A percentile compares a stretch with the other conserved stretches of the same genome.
Evolutionary conservation across 1,140 invertebrate genomes (phyloP).

Genomic region (Schmidtea mediterranea): DNA sequence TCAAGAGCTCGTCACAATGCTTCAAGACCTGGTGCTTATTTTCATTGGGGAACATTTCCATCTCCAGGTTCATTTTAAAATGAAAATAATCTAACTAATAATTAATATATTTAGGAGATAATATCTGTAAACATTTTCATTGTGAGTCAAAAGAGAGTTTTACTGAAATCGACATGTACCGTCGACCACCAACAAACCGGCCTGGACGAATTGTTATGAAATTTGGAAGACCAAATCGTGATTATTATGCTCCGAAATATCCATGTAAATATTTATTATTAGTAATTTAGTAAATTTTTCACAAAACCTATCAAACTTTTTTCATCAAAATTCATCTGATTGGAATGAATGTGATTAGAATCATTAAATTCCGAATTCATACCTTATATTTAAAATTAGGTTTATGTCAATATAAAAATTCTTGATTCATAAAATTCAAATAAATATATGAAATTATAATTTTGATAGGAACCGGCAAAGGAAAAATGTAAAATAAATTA

Average conservation of each 20-base stretch:
- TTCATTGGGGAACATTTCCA: background rate
- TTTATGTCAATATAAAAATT: too few relatives aligned
- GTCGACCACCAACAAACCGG: conserved; percentile 17
- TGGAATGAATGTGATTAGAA: too few relatives aligned
- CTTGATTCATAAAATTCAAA: too few relatives aligned
- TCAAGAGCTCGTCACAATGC: background rate
- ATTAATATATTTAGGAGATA: conserved; percentile 11
- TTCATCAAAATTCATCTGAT: too few relatives aligned
- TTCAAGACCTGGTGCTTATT: background rate
- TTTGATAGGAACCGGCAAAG: too few relatives aligned
- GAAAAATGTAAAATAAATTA: too few relatives aligned
- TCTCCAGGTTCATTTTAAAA: background rate
- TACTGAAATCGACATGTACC: conserved; percentile 19
- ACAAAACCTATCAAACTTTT: too few relatives aligned
- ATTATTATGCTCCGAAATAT: conserved; percentile 20
- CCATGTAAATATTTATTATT: too few relatives aligned
- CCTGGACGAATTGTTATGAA: conserved; percentile 15
- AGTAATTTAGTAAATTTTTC: too few relatives aligned
- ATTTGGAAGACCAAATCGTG: conserved; percentile 19
- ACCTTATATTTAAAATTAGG: too few relatives aligned
- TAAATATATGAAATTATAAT: too few relatives aligned
- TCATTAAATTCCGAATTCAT: too few relatives aligned
- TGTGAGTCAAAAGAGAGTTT: conserved; percentile 16
- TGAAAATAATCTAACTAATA: background rate
- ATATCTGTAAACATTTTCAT: conserved; percentile 17